Evolutionary conservation across 2,113 vertebrate species (phyloP).

Genomic region (Laterallus jamaicensis): DNA sequence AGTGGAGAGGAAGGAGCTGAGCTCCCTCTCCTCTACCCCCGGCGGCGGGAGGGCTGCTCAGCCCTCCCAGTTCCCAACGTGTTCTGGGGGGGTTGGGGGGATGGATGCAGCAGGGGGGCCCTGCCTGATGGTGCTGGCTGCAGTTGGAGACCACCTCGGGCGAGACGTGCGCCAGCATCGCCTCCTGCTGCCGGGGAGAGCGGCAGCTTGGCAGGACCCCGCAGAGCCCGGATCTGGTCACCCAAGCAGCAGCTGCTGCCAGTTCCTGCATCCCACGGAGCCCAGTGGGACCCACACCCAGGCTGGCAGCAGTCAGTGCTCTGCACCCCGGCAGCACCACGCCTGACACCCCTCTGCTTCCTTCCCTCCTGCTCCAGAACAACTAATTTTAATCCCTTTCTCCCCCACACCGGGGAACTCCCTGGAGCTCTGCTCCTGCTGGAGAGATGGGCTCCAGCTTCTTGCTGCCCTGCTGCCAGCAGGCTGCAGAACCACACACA

Average conservation of each 20-base stretch:
- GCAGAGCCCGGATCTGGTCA: not conserved
- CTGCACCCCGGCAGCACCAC: too few relatives aligned
- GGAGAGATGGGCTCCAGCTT: not conserved
- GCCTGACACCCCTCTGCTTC: not conserved
- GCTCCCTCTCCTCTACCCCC: accelerated
- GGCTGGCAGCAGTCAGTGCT: not conserved
- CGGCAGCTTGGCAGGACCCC: not conserved
- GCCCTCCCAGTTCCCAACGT: accelerated
- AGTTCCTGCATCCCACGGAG: not conserved
- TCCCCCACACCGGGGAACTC: not conserved
- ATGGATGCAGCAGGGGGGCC: not conserved
- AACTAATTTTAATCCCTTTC: accelerated
- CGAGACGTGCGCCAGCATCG: accelerated
- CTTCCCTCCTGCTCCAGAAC: not conserved
- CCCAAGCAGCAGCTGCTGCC: not conserved
- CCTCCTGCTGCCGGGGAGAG: not conserved
- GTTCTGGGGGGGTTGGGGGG: not conserved
- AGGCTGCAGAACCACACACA: accelerated
- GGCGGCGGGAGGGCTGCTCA: not conserved
- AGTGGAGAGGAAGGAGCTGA: not conserved
- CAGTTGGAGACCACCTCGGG: not conserved
- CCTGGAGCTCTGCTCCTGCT: not conserved
- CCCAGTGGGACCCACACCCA: not conserved
- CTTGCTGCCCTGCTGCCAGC: accelerated
- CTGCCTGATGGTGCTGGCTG: not conserved